Percentiles rank a stretch among this genome's conserved stretches.
Evolutionary conservation across 2,113 vertebrate genomes (phyloP).

Genomic region (Halichoerus grypus): DNA sequence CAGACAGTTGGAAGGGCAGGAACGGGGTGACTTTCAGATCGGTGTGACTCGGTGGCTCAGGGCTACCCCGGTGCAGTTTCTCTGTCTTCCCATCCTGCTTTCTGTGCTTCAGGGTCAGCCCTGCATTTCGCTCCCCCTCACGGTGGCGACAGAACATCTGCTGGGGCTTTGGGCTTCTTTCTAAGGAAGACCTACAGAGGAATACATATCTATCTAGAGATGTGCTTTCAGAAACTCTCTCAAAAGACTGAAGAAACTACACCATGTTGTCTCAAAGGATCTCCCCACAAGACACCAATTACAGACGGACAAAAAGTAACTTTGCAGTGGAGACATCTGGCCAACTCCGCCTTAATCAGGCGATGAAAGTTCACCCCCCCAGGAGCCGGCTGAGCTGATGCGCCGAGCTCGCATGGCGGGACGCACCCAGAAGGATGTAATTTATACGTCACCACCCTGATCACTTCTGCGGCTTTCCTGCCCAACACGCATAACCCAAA

Average conservation of each 20-base stretch:
- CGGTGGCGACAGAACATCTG: not conserved
- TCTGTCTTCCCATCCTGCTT: not conserved
- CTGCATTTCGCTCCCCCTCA: not conserved
- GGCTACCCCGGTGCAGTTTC: not conserved
- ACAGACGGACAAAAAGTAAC: not conserved
- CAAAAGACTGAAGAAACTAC: not conserved
- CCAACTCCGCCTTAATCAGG: too few relatives aligned
- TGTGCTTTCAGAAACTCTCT: not conserved
- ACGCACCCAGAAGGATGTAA: too few relatives aligned
- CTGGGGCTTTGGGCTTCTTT: not conserved
- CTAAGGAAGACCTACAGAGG: not conserved
- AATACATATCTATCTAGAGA: not conserved
- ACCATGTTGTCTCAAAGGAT: too few relatives aligned
- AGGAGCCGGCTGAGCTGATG: too few relatives aligned
- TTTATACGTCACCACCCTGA: rapidly evolving
- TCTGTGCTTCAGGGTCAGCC: not conserved
- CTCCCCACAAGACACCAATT: not conserved
- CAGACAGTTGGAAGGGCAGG: too few relatives aligned
- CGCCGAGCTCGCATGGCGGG: not conserved
- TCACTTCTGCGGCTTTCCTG: not conserved
- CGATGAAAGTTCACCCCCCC: not conserved
- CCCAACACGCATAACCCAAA: not conserved
- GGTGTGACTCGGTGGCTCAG: not conserved
- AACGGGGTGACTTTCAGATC: not conserved
- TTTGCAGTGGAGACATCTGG: not conserved